phyloP scores from a whole-genome alignment of 2,113 vertebrate genomes.

The Neodontobutis hainanensis region DNA sequence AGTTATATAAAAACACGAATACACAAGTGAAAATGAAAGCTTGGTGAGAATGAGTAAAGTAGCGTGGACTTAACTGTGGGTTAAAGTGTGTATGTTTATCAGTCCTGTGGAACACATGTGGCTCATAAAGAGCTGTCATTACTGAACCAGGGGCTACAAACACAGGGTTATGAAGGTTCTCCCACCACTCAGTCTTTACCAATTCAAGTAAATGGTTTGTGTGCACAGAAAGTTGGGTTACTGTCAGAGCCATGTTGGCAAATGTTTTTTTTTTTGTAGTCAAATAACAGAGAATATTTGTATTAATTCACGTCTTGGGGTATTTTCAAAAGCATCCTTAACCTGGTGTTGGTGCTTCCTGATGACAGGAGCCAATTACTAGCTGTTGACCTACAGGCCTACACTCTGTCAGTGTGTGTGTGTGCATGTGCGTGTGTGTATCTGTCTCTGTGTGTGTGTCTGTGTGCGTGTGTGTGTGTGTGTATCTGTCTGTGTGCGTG shows the following conservation, averaged over 20 bases:
- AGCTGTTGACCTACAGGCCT: slow-evolving; percentile 4
- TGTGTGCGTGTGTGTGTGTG: too few relatives aligned
- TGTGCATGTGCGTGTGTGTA: too few relatives aligned
- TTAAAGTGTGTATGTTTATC: slow-evolving; percentile 17
- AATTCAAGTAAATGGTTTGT: not conserved
- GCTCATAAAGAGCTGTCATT: slow-evolving; percentile 42
- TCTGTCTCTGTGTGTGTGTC: too few relatives aligned
- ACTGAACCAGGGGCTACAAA: slow-evolving; percentile 24
- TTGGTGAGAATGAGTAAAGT: slow-evolving; percentile 7
- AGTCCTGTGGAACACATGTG: slow-evolving; percentile 32
- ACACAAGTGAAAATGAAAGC: not conserved
- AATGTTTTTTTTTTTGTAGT: too few relatives aligned
- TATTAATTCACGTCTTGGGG: too few relatives aligned
- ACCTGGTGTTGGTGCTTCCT: slow-evolving; percentile 23
- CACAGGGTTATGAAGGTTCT: slow-evolving; percentile 29
- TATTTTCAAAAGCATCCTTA: not conserved
- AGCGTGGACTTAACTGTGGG: slow-evolving; percentile 10
- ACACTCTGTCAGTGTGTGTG: slow-evolving; percentile 9
- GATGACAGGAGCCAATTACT: not conserved
- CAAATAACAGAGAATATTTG: too few relatives aligned
- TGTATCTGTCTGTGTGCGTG: too few relatives aligned
- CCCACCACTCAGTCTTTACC: not conserved
- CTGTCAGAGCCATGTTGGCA: not conserved
- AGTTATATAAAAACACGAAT: not conserved
- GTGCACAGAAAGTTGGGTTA: slow-evolving; percentile 15